These are phyloP conservation scores for Luperina nickerlii DNA, from an alignment of 2,888 invertebrate genomes.

Conservation along the genomic window DNA sequence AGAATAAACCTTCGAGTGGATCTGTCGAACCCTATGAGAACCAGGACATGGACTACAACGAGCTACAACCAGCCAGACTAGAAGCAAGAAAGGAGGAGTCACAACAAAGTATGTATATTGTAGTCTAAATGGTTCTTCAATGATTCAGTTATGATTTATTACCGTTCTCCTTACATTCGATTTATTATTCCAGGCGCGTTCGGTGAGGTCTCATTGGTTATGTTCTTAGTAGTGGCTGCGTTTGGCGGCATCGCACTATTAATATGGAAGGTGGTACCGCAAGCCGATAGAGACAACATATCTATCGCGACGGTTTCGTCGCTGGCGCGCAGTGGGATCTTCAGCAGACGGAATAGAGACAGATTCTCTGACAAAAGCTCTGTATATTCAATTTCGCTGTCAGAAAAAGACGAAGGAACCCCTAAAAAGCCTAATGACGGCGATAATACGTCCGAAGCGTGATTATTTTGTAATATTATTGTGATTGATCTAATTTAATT, in stretches of 20 bases:
- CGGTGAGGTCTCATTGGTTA: constrained; percentile 88
- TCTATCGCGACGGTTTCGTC: constrained; percentile 86
- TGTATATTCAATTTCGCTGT: constrained; percentile 87
- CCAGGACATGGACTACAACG: constrained; percentile 85
- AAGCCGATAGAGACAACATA: constrained; percentile 87
- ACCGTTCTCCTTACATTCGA: constrained; percentile 31
- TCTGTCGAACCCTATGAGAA: constrained; percentile 86
- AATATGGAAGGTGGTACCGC: constrained; percentile 90
- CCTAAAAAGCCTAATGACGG: constrained; percentile 81
- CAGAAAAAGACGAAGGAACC: constrained; percentile 85
- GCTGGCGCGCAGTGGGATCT: constrained; percentile 83
- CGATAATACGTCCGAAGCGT: constrained; percentile 89
- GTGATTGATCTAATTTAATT: constrained; percentile 60
- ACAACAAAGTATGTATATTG: constrained; percentile 78
- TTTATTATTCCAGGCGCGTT: constrained; percentile 82
- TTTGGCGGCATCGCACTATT: constrained; percentile 90
- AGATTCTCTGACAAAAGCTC: constrained; percentile 87
- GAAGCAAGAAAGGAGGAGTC: constrained; percentile 83
- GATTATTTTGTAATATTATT: constrained; percentile 61
- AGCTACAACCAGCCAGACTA: constrained; percentile 86
- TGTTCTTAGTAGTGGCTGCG: constrained; percentile 90
- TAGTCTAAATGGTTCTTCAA: constrained; percentile 45
- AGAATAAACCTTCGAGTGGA: constrained; percentile 82
- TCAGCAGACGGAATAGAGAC: constrained; percentile 83
- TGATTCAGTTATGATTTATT: constrained; percentile 41